Percentiles rank a stretch among this genome's conserved stretches.
Evolutionary conservation across 1,140 invertebrate species (phyloP).

Genomic region (Danaus plexippus): DNA sequence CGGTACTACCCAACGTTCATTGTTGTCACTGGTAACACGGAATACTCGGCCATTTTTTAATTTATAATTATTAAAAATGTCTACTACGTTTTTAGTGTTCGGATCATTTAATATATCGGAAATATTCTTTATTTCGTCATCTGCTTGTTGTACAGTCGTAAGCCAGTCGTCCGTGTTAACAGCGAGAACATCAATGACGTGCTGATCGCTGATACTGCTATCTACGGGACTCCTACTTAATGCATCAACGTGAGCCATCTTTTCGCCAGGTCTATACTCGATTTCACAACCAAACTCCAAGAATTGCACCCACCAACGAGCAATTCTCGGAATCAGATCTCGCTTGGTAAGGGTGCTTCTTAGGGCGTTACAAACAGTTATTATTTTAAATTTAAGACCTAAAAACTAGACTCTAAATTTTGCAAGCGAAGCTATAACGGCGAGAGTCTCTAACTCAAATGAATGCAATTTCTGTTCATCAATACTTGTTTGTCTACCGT

Average conservation of each 20-base stretch:
- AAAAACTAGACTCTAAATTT: conserved; percentile 16
- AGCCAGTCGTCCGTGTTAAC: too few species aligned
- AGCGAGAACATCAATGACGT: too few species aligned
- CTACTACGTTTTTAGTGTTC: neutral
- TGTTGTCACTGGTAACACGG: too few species aligned
- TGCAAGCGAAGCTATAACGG: conserved; percentile 11
- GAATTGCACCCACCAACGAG: too few species aligned
- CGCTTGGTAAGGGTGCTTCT: conserved; percentile 9
- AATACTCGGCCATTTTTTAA: neutral
- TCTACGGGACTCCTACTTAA: neutral
- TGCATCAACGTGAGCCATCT: conserved; percentile 16
- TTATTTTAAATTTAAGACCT: conserved; percentile 13
- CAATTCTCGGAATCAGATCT: too few species aligned
- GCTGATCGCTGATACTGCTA: conserved; percentile 2
- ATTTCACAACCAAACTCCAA: conserved; percentile 13
- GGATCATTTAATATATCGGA: too few species aligned
- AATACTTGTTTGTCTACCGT: conserved; percentile 10
- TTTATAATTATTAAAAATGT: too few species aligned
- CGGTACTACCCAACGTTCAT: too few species aligned
- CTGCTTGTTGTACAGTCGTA: too few species aligned
- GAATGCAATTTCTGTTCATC: conserved; percentile 16
- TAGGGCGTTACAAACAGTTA: conserved; percentile 17
- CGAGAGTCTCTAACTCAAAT: conserved; percentile 15
- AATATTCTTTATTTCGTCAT: too few species aligned
- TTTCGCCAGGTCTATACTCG: neutral